Conservation (phyloP, 2,113 vertebrate species). For the Pseudorhombus dupliciocellatus region DNA sequence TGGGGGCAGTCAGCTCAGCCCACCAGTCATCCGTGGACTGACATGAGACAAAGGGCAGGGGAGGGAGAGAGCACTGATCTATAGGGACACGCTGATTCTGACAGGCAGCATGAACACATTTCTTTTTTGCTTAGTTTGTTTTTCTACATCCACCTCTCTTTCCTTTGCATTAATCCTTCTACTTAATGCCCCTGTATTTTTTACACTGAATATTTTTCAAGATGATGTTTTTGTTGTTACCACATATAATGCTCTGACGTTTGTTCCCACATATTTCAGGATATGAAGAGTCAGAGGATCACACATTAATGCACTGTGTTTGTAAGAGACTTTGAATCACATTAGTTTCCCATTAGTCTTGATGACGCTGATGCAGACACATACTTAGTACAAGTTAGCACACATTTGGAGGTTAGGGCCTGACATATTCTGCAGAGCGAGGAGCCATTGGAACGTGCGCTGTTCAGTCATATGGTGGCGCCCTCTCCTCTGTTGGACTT, state of each 20-base stretch:
- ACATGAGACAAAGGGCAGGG: constrained; percentile 71
- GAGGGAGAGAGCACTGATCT: constrained; percentile 68
- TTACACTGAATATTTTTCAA: not conserved
- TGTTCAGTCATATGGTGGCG: constrained; percentile 65
- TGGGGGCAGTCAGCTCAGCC: constrained; percentile 74
- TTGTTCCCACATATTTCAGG: not conserved
- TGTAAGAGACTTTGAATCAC: not conserved
- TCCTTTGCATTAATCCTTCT: not conserved
- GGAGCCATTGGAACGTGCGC: not conserved
- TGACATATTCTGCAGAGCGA: not conserved
- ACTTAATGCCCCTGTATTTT: not conserved
- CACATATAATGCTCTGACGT: not conserved
- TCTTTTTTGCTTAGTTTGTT: constrained; percentile 44
- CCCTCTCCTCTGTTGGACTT: constrained; percentile 53
- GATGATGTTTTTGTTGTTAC: not conserved
- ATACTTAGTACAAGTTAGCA: constrained; percentile 16
- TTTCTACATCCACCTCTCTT: constrained; percentile 22
- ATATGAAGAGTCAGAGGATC: constrained; percentile 12
- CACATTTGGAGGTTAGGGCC: not conserved
- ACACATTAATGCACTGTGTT: not conserved
- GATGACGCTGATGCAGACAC: not conserved
- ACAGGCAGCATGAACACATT: constrained; percentile 55
- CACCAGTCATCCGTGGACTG: constrained; percentile 70
- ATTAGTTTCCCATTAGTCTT: not conserved
- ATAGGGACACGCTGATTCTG: constrained; percentile 56